Percentiles rank a stretch among this genome's conserved stretches.
These are phyloP conservation scores for Lepeophtheirus nordmannii DNA, from an alignment of 2,888 invertebrate genomes.

Conservation along the genomic window DNA sequence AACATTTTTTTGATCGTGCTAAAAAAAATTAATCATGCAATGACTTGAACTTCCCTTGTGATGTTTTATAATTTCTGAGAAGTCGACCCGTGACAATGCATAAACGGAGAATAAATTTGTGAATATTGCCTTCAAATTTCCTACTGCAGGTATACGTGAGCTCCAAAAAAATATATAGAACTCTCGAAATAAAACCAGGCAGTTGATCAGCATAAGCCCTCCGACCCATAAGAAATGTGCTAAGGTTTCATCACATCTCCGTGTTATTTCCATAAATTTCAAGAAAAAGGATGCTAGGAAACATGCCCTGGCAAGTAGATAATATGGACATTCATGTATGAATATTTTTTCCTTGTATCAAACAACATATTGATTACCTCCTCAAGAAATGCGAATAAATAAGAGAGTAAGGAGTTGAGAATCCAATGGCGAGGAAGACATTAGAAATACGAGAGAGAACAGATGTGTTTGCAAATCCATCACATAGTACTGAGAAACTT, in stretches of 20 bases:
- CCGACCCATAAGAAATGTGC: neutral
- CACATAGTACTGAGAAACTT: neutral
- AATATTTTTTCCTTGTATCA: neutral
- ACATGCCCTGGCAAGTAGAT: neutral
- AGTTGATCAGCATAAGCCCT: neutral
- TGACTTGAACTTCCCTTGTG: neutral
- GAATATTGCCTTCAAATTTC: neutral
- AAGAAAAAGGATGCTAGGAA: neutral
- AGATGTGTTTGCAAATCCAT: constrained; percentile 1
- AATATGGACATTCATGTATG: neutral
- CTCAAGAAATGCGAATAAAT: neutral
- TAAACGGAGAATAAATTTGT: neutral
- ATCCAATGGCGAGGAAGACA: neutral
- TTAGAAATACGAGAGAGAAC: neutral
- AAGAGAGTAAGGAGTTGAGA: neutral
- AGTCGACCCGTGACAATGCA: neutral
- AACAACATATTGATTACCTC: neutral
- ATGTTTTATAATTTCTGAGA: neutral
- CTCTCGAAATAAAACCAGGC: neutral
- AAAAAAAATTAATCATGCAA: too few species aligned
- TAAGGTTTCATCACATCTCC: neutral
- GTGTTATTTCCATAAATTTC: neutral
- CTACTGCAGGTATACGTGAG: neutral
- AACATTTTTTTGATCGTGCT: too few species aligned
- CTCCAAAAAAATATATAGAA: neutral